Percentiles rank a stretch among this genome's conserved stretches.
phyloP scores from a whole-genome alignment of 2,888 invertebrate genomes.

The Polyploca ridens region DNA sequence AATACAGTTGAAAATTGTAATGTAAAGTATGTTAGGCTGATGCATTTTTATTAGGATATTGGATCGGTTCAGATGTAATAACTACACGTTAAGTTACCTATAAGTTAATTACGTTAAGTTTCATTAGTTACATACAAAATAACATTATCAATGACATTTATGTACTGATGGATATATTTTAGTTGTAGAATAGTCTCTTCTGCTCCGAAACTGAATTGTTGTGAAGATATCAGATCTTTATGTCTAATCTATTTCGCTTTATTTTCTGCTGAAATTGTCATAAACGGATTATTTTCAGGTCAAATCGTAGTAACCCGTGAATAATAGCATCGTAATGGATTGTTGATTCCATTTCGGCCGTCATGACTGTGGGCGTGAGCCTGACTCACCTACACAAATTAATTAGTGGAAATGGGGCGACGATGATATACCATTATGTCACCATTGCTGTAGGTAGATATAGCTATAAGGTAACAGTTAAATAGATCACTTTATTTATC shows the following conservation, averaged over 20 bases:
- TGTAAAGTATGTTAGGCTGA: not conserved
- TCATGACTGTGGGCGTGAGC: constrained; percentile 47
- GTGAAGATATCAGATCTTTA: not conserved
- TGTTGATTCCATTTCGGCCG: constrained; percentile 49
- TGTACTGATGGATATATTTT: no score
- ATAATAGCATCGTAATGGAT: constrained; percentile 40
- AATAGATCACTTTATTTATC: not conserved
- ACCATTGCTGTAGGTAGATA: not conserved
- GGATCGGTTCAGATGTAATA: not conserved
- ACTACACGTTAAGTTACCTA: no score
- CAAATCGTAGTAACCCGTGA: constrained; percentile 23
- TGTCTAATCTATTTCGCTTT: not conserved
- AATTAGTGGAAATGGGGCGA: constrained; percentile 62
- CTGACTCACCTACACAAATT: constrained; percentile 61
- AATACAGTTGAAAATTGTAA: not conserved
- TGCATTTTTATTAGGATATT: not conserved
- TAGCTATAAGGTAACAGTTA: not conserved
- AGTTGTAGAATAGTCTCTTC: not conserved
- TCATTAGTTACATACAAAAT: not conserved
- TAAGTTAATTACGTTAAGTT: not conserved
- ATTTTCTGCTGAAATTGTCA: not conserved
- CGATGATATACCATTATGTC: constrained; percentile 11
- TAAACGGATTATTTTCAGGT: not conserved
- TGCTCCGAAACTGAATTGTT: not conserved
- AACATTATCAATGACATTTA: no score